Base-by-base conservation (phyloP, 2,113 vertebrate species). In the Chloropsis cyanopogon region DNA sequence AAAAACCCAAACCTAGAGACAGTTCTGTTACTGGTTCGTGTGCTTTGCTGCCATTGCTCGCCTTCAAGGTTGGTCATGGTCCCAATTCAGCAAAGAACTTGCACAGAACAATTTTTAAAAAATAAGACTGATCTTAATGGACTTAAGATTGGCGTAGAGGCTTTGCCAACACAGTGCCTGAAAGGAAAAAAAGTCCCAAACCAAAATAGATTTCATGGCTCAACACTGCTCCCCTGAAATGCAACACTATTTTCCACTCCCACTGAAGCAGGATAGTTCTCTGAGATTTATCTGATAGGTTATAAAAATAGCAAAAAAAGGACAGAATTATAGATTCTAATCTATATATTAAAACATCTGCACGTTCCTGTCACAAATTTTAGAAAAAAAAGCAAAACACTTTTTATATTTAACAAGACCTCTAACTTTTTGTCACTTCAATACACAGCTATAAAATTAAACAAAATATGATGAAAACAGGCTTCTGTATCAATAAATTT, bases 321-420 rank as follows among this genome's bases (percentile, higher is more conserved):
- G 52, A 86, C 83, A 68, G 49, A 95, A 86, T 94, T 92, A 94
- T 95, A 93, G 82, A 86, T 76, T 97, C 83, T 96, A 96, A 95
- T 97, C 86, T 97, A 97, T 97, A 97, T 98, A 97, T 98, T 98
- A 98, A 97, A 97, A 97, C 95, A 96, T 97, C 94, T 97, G 97
- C 95, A 97, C 94, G 94, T 96, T 97, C 94, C 93, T 97, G 91
- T 93, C 97, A 97, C 94, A 94, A 97, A 86, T 93, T 90, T 95
- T 95, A 95, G 94, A 82, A 64, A 95, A 97, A 88, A 89, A 94
- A 94, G 78, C 81, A 73, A 88, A 91, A 10, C 64, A 72, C 37
- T 93, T 92, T 93, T 92, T 92, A 95, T 97, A 96, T 96, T 97
- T 97, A 96, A 97, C 90, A 96, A 88, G 95, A 94, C 54, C 59